Evolutionary conservation across 2,888 invertebrate genomes (phyloP).

Genomic region (Acrobasis consociella): DNA sequence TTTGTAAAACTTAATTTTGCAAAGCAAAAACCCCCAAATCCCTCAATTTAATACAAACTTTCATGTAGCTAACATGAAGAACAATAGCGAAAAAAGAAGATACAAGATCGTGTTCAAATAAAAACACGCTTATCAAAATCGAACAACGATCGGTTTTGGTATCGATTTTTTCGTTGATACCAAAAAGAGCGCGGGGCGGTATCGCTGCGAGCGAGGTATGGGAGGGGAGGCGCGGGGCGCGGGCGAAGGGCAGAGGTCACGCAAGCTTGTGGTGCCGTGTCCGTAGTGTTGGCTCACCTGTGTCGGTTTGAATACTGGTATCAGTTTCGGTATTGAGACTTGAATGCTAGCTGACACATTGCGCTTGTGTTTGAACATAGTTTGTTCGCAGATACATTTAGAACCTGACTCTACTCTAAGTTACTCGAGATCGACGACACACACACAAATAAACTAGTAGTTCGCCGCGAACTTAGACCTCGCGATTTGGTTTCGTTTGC

Average conservation of each 20-base stretch:
- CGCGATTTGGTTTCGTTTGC: too few species aligned
- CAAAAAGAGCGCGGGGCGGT: slow-evolving; percentile 71
- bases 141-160: slow-evolving; percentile 49
- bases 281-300: slow-evolving; percentile 18
- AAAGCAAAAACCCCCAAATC: background rate
- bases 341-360: background rate
- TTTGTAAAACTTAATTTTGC: background rate
- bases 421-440: too few species aligned
- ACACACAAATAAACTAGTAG: too few species aligned
- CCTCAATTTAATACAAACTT: background rate
- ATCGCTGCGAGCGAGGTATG: slow-evolving; percentile 61
- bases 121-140: slow-evolving; percentile 30
- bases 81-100: slow-evolving; percentile 28
- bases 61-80: background rate
- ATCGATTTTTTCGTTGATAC: slow-evolving; percentile 66
- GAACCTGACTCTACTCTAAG: too few species aligned
- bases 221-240: slow-evolving; percentile 43
- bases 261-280: slow-evolving; percentile 29
- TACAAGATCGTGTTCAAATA: slow-evolving; percentile 28
- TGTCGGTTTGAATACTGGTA: slow-evolving; percentile 2
- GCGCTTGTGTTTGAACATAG: background rate
- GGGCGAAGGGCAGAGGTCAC: background rate
- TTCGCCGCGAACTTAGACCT: too few species aligned
- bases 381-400: too few species aligned
- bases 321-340: background rate